Percentiles rank a stretch among this genome's conserved stretches.
Conservation (phyloP, 2,113 vertebrate species). For the Fukomys damarensis region DNA sequence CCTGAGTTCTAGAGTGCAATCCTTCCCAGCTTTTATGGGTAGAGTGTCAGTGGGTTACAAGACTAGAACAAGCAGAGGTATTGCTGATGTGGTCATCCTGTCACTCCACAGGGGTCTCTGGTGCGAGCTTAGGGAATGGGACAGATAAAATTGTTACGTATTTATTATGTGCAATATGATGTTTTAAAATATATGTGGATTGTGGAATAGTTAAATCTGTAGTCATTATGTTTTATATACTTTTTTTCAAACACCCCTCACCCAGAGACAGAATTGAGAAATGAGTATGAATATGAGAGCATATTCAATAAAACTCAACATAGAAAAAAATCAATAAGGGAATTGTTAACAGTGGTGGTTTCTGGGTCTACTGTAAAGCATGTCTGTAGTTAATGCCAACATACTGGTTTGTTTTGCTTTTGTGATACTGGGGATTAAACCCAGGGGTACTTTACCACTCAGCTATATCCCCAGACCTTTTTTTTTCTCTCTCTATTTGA, state of each 20-base stretch:
- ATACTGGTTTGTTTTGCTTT: not conserved
- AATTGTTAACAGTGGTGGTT: not conserved
- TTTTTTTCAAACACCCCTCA: not conserved
- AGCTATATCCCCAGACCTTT: not conserved
- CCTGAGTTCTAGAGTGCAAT: not conserved
- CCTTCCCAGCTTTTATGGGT: not conserved
- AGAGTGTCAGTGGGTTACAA: not conserved
- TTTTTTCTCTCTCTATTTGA: not conserved
- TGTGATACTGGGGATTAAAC: not conserved
- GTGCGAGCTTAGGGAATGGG: constrained; percentile 85
- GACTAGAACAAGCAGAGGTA: constrained; percentile 85
- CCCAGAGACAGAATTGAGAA: not conserved
- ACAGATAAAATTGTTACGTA: not conserved
- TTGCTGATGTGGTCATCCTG: constrained; percentile 91
- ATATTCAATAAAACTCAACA: not conserved
- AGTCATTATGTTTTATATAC: not conserved
- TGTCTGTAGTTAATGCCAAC: not conserved
- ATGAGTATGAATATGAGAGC: not conserved
- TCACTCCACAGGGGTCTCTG: constrained; percentile 92
- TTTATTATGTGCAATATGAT: not conserved
- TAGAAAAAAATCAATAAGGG: not conserved
- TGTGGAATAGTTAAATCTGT: not conserved
- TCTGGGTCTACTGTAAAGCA: not conserved
- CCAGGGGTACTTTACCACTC: not conserved
- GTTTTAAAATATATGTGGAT: not conserved